Conservation (phyloP, 2,888 invertebrate species). For the Saturnia japonica region DNA sequence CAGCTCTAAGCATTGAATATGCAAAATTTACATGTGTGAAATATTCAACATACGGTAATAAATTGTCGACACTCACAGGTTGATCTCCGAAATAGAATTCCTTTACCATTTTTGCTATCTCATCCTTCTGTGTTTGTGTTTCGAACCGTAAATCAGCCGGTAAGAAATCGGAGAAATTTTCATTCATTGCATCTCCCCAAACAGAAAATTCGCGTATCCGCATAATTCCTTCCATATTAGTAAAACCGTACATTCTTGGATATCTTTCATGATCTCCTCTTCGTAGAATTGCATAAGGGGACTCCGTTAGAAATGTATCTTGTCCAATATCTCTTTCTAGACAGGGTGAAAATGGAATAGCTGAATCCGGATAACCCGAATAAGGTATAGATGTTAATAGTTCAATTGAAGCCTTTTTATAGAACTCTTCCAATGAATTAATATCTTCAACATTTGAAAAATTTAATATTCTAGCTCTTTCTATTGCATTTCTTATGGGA, state of each 20-base stretch:
- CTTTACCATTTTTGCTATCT: constrained; percentile 32
- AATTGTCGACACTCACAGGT: constrained; percentile 24
- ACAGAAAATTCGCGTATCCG: constrained; percentile 29
- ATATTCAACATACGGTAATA: constrained; percentile 32
- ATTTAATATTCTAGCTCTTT: constrained; percentile 38
- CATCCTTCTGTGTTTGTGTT: constrained; percentile 31
- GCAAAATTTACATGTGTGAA: constrained; percentile 52
- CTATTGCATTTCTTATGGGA: constrained; percentile 46
- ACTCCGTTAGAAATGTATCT: constrained; percentile 39
- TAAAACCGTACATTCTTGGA: constrained; percentile 45
- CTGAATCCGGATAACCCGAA: constrained; percentile 13
- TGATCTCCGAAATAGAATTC: constrained; percentile 41
- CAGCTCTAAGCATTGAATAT: constrained; percentile 34
- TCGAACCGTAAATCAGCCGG: constrained; percentile 33
- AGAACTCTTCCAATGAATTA: constrained; percentile 48
- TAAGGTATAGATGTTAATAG: constrained; percentile 20
- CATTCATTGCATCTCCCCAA: constrained; percentile 39
- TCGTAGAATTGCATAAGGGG: constrained; percentile 37
- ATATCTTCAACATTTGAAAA: constrained; percentile 41
- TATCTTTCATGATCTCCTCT: constrained; percentile 29
- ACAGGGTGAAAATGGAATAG: constrained; percentile 35
- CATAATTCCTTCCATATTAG: constrained; percentile 47
- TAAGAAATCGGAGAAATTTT: constrained; percentile 40
- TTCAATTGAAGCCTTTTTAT: constrained; percentile 35
- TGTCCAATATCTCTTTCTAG: constrained; percentile 35